A percentile compares a stretch with the other conserved stretches of the same genome.
Conservation (phyloP, 1,140 invertebrate species). For the Hesperophylax magnus region DNA sequence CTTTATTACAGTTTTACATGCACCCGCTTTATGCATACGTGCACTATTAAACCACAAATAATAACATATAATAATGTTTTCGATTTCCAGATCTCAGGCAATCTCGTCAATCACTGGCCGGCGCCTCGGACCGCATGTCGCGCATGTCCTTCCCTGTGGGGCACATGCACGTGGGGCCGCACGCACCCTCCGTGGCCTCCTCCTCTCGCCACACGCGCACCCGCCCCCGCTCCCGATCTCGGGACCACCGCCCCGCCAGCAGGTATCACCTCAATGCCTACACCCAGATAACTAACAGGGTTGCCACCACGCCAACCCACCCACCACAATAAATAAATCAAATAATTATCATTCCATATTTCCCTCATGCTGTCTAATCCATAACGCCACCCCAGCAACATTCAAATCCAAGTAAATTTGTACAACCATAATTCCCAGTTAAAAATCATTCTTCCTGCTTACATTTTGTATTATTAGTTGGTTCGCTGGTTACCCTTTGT, state of each 20-base stretch:
- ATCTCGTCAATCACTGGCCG: slow-evolving; percentile 85
- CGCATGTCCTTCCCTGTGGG: slow-evolving; percentile 75
- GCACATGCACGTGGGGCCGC: slow-evolving; percentile 64
- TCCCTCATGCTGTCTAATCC: background rate
- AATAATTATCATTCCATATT: background rate
- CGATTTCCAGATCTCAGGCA: slow-evolving; percentile 80
- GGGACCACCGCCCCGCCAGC: slow-evolving; percentile 72
- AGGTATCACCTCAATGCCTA: slow-evolving; percentile 62
- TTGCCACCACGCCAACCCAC: slow-evolving; percentile 6
- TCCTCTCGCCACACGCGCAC: slow-evolving; percentile 74
- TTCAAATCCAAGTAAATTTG: too few species aligned
- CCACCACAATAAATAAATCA: background rate
- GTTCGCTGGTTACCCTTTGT: too few species aligned
- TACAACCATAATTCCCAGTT: too few species aligned
- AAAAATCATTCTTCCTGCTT: too few species aligned
- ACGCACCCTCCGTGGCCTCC: slow-evolving; percentile 69
- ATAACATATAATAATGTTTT: slow-evolving; percentile 2
- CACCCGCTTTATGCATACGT: too few species aligned
- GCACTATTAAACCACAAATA: background rate
- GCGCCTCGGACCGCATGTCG: slow-evolving; percentile 83
- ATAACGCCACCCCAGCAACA: too few species aligned
- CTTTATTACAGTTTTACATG: too few species aligned
- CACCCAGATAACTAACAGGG: slow-evolving; percentile 11
- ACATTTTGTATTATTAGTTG: too few species aligned
- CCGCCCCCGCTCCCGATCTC: slow-evolving; percentile 76